A percentile compares a stretch with the other conserved stretches of the same genome.
These are phyloP conservation scores for Zosterops borbonicus DNA, from an alignment of 2,113 vertebrate genomes.

Conservation along the genomic window DNA sequence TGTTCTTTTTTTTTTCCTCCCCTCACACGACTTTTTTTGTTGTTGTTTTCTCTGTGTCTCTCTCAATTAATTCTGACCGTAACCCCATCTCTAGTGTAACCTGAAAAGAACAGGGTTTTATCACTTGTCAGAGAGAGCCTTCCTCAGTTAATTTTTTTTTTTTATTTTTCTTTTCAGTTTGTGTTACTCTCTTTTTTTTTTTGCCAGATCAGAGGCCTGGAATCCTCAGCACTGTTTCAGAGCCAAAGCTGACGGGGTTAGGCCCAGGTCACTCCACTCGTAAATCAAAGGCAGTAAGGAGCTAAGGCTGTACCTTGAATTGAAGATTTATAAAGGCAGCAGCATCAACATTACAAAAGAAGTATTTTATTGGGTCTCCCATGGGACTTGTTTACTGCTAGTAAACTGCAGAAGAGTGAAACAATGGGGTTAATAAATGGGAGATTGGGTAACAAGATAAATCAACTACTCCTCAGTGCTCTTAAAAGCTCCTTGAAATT, in stretches of 20 bases:
- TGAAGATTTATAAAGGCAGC: constrained; percentile 36
- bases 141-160: constrained; percentile 33
- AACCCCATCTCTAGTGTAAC: background rate
- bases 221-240: constrained; percentile 40
- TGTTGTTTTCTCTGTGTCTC: background rate
- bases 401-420: constrained; percentile 26
- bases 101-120: constrained; percentile 44
- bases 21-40: background rate
- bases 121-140: constrained; percentile 36
- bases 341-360: constrained; percentile 67
- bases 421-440: constrained; percentile 40
- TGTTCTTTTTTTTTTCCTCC: background rate
- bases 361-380: constrained; percentile 46
- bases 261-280: constrained; percentile 33
- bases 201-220: constrained; percentile 27
- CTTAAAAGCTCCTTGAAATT: constrained; percentile 8
- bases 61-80: constrained; percentile 57
- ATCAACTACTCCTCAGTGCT: background rate
- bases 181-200: constrained; percentile 19
- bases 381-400: constrained; percentile 44
- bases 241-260: constrained; percentile 60
- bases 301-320: constrained; percentile 1
- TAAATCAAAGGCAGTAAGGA: constrained; percentile 59
- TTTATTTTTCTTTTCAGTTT: background rate
- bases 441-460: background rate